Evolutionary conservation across 2,888 invertebrate genomes (phyloP).

Genomic region (Thalpophila matura): DNA sequence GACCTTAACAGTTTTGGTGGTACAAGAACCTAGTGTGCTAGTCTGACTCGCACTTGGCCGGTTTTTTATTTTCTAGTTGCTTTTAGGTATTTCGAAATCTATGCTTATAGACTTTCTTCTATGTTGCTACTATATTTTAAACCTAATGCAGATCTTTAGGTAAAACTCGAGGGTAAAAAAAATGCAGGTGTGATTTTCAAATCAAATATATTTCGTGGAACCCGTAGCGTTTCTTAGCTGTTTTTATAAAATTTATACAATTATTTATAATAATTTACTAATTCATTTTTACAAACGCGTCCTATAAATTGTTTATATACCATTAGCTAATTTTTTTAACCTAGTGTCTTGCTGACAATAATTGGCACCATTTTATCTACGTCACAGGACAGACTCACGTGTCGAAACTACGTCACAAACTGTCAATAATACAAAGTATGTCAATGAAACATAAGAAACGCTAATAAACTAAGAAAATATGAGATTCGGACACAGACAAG

Average conservation of each 20-base stretch:
- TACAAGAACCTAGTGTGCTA: neutral
- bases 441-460: slow-evolving; percentile 76
- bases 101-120: too few species aligned
- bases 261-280: slow-evolving; percentile 73
- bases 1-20: too few species aligned
- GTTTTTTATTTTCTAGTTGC: neutral
- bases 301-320: slow-evolving; percentile 74
- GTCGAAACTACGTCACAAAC: slow-evolving; percentile 61
- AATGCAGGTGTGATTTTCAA: slow-evolving; percentile 78
- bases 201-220: slow-evolving; percentile 89
- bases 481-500: slow-evolving; percentile 87
- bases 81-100: neutral
- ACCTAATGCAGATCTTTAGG: neutral
- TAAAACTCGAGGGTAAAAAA: slow-evolving; percentile 56
- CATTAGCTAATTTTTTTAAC: slow-evolving; percentile 69
- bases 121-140: neutral
- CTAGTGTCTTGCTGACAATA: slow-evolving; percentile 76
- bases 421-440: slow-evolving; percentile 61
- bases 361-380: slow-evolving; percentile 83
- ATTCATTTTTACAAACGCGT: slow-evolving; percentile 81
- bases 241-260: slow-evolving; percentile 87
- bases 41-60: neutral
- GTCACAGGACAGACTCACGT: slow-evolving; percentile 50
- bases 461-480: slow-evolving; percentile 77
- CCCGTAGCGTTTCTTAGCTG: slow-evolving; percentile 91